phyloP scores from a whole-genome alignment of 2,888 invertebrate species.

The Lottia scabra region DNA sequence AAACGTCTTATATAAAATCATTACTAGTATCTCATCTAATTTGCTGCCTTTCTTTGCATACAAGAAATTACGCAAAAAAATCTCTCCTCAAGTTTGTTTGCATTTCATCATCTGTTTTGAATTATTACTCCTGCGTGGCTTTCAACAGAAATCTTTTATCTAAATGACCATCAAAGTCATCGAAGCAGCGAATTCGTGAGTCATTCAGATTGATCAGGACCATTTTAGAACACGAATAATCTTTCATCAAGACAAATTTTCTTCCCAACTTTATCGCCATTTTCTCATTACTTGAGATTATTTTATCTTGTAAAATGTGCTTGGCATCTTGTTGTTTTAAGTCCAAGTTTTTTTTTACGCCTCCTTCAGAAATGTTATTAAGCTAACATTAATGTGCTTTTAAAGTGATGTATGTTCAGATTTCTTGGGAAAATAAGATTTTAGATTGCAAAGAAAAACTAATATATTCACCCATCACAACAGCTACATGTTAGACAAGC shows the following conservation, averaged over 20 bases:
- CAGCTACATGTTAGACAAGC: too few species aligned
- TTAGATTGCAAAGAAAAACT: too few species aligned
- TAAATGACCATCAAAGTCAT: conserved; percentile 2
- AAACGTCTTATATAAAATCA: too few species aligned
- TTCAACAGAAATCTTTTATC: background rate
- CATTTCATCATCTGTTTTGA: background rate
- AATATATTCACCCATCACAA: too few species aligned
- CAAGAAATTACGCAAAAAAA: background rate
- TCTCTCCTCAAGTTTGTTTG: background rate
- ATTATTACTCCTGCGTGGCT: background rate
- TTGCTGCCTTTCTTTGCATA: too few species aligned
- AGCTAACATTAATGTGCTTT: too few species aligned
- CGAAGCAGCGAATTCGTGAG: background rate
- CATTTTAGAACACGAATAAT: background rate
- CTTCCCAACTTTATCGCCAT: background rate
- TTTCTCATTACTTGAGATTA: background rate
- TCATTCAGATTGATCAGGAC: background rate
- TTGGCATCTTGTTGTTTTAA: background rate
- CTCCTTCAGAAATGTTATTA: too few species aligned
- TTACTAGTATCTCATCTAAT: too few species aligned
- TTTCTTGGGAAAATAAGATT: too few species aligned
- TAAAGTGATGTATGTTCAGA: too few species aligned
- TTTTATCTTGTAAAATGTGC: background rate
- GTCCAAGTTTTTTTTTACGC: too few species aligned
- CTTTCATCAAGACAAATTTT: background rate